Evolutionary conservation across 2,888 invertebrate genomes (phyloP).

Genomic region (Dynastes tityus): DNA sequence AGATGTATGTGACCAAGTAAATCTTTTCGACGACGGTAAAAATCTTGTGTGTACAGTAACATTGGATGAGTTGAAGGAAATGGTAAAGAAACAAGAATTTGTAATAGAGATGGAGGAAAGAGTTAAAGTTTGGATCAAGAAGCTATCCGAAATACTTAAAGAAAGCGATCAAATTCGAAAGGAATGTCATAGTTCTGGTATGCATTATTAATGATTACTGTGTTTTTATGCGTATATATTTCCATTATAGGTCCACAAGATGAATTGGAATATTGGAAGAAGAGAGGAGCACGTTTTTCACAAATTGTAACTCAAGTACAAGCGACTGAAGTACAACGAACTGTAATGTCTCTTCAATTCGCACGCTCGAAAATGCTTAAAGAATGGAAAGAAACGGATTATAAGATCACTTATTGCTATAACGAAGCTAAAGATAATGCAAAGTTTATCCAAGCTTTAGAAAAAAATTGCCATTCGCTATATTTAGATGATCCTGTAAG

Average conservation of each 20-base stretch:
- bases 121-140: slow-evolving; percentile 86
- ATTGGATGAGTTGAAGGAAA: slow-evolving; percentile 80
- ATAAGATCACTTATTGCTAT: slow-evolving; percentile 94
- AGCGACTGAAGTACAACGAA: slow-evolving; percentile 84
- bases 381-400: slow-evolving; percentile 88
- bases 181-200: slow-evolving; percentile 87
- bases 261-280: slow-evolving; percentile 97
- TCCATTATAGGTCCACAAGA: slow-evolving; percentile 85
- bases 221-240: neutral
- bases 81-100: slow-evolving; percentile 79
- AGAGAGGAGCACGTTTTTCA: slow-evolving; percentile 93
- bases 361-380: slow-evolving; percentile 86
- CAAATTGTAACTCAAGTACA: slow-evolving; percentile 85
- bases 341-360: slow-evolving; percentile 82
- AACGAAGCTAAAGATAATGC: slow-evolving; percentile 97
- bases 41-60: slow-evolving; percentile 75
- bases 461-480: slow-evolving; percentile 94
- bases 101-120: slow-evolving; percentile 81
- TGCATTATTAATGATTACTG: neutral
- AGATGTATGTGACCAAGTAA: slow-evolving; percentile 85
- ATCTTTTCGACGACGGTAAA: slow-evolving; percentile 84
- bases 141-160: slow-evolving; percentile 86
- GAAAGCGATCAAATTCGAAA: slow-evolving; percentile 94
- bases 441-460: slow-evolving; percentile 94
- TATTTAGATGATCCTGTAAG: slow-evolving; percentile 93